Evolutionary conservation across 1,140 invertebrate genomes (phyloP).

Genomic region (Stegodyphus dumicola): DNA sequence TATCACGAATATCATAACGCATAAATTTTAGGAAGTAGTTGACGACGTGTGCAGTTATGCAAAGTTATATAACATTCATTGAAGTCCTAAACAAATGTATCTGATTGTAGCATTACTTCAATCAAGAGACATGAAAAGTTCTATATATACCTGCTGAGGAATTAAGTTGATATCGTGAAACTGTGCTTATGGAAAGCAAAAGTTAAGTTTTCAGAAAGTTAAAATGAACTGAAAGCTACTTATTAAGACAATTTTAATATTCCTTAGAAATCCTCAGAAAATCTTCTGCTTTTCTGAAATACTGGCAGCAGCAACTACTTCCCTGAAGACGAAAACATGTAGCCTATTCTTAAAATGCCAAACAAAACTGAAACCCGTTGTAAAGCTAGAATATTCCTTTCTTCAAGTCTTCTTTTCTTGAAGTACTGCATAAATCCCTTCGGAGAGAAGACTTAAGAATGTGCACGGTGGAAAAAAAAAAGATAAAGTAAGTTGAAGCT

Average conservation of each 20-base stretch:
- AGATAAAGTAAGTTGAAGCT: constrained; percentile 39
- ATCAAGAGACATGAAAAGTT: too few species aligned
- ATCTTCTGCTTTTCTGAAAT: background rate
- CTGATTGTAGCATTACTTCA: too few species aligned
- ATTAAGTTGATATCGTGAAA: too few species aligned
- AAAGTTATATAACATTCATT: too few species aligned
- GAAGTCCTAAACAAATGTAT: too few species aligned
- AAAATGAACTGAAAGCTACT: background rate
- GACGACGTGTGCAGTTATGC: too few species aligned
- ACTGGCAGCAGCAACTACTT: background rate
- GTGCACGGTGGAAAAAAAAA: constrained; percentile 22
- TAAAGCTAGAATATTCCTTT: constrained; percentile 58
- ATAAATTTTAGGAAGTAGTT: too few species aligned
- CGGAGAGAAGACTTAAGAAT: constrained; percentile 19
- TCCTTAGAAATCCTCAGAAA: background rate
- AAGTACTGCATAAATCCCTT: constrained; percentile 57
- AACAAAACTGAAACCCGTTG: constrained; percentile 58
- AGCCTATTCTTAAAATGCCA: constrained; percentile 52
- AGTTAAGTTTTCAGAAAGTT: too few species aligned
- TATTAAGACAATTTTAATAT: background rate
- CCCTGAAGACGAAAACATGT: constrained; percentile 42
- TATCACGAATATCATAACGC: too few species aligned
- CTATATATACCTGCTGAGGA: too few species aligned
- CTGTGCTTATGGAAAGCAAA: too few species aligned
- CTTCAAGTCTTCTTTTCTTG: constrained; percentile 51